A percentile compares a stretch with the other conserved stretches of the same genome.
Evolutionary conservation across 2,888 invertebrate species (phyloP).

Genomic region (Diarsia rubi): DNA sequence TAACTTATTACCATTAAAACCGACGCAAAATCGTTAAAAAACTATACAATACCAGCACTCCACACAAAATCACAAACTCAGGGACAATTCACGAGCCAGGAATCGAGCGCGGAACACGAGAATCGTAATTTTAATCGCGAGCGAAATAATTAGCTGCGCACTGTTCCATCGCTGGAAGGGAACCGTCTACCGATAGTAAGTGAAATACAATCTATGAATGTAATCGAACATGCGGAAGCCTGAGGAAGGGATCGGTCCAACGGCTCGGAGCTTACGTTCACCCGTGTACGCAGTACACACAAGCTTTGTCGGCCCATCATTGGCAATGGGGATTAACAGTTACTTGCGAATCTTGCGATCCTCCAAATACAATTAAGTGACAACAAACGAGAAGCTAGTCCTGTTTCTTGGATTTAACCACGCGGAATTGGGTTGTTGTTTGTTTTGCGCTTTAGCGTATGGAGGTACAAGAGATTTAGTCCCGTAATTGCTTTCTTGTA

Average conservation of each 20-base stretch:
- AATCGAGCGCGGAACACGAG: too few species aligned
- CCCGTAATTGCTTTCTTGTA: constrained; percentile 8
- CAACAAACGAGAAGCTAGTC: constrained; percentile 35
- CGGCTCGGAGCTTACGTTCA: constrained; percentile 30
- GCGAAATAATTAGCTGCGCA: too few species aligned
- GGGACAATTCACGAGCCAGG: too few species aligned
- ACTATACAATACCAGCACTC: too few species aligned
- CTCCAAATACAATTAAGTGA: constrained; percentile 51
- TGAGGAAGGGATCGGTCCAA: constrained; percentile 9
- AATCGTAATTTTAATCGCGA: too few species aligned
- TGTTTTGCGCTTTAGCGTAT: constrained; percentile 23
- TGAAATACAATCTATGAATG: constrained; percentile 43
- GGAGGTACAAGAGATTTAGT: constrained; percentile 11
- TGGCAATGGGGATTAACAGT: constrained; percentile 58
- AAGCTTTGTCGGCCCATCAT: constrained; percentile 51
- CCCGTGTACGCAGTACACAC: constrained; percentile 39
- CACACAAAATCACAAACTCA: too few species aligned
- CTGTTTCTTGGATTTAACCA: constrained; percentile 32
- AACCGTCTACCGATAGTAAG: constrained; percentile 7
- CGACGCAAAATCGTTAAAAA: too few species aligned
- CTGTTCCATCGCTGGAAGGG: too few species aligned
- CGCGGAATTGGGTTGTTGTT: constrained; percentile 42
- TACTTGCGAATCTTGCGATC: constrained; percentile 47
- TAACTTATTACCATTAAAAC: too few species aligned
- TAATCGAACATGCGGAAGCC: constrained; percentile 31